Base-by-base conservation (phyloP, 2,888 invertebrate genomes). In the Ectemnius lituratus region DNA sequence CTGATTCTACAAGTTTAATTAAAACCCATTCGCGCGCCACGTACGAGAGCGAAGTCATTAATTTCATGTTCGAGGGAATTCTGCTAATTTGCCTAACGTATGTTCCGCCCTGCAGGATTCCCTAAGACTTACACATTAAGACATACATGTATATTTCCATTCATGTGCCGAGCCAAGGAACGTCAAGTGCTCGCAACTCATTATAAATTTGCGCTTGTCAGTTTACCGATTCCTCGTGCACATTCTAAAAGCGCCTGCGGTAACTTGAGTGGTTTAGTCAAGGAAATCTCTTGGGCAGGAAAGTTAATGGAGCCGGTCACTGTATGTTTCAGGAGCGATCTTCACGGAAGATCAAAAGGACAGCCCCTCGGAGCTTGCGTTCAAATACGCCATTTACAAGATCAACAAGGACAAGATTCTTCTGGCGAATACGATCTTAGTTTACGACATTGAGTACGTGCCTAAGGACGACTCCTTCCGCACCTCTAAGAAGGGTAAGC, bases 391-490 rank as follows among this genome's bases (percentile, higher is more conserved):
- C 6, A 97, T 98, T 14, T 97, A 98, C 91, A 94, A 96, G 81
- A 96, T 98, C 88, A 98, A 98, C 92, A 96, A 97, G 87, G 97
- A 98, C 86, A 93, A 95, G 68, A 94, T 93, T 75, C 92, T 98
- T 16, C 92, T 98, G 68, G 96, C 97, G 0, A 96, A 97, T 87
- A 96, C 96, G 0, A 96, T 97, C 2, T 92, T 98, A 56, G 95
- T 97, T n/a, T 98, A 97, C 90, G 97, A 98, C 87, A 97, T 98
- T 84, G 96, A 97, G 91, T 97, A 97, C 90, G 96, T 97, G 58
- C 95, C 96, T 1, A 94, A 94, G 67, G 96, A 97, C 87, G 98
- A 98, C 92, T 97, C 97, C 72, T 98, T 98, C 91, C 94, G 96
- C 85, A 96, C 97, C 23, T 96, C 97, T 62, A 98, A 97, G 89